phyloP scores from a whole-genome alignment of 2,888 invertebrate genomes.

The Clostera curtula region DNA sequence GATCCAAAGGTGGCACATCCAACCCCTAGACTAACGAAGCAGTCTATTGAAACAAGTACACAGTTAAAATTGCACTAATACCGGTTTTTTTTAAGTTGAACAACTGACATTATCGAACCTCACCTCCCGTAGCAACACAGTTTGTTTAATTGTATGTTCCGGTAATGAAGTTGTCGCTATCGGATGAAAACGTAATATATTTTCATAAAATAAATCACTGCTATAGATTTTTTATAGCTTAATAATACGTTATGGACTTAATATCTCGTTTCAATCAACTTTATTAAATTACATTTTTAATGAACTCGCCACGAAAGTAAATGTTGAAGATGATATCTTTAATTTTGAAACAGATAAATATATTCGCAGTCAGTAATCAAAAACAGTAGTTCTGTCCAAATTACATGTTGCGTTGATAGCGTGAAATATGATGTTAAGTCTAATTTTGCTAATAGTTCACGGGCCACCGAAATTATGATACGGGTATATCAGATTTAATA shows the following conservation, averaged over 20 bases:
- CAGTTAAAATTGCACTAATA: too few relatives aligned
- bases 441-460: slow-evolving; percentile 19
- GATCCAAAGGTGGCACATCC: too few relatives aligned
- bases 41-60: too few relatives aligned
- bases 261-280: slow-evolving; percentile 21
- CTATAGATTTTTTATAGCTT: slow-evolving; percentile 19
- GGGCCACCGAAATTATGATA: slow-evolving; percentile 31
- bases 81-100: too few relatives aligned
- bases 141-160: neutral
- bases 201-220: slow-evolving; percentile 20
- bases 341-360: slow-evolving; percentile 20
- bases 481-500: slow-evolving; percentile 35
- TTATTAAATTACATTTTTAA: slow-evolving; percentile 28
- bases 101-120: too few relatives aligned
- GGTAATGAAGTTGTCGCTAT: slow-evolving; percentile 15
- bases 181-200: slow-evolving; percentile 17
- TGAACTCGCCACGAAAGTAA: slow-evolving; percentile 21
- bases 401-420: slow-evolving; percentile 17
- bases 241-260: slow-evolving; percentile 19
- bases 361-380: slow-evolving; percentile 20
- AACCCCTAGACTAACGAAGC: too few relatives aligned
- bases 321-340: slow-evolving; percentile 19
- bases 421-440: slow-evolving; percentile 16
- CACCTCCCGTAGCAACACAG: too few relatives aligned
- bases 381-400: slow-evolving; percentile 26